Conservation (phyloP, 2,797 vertebrate species). For the Pangasius mekongensis region DNA sequence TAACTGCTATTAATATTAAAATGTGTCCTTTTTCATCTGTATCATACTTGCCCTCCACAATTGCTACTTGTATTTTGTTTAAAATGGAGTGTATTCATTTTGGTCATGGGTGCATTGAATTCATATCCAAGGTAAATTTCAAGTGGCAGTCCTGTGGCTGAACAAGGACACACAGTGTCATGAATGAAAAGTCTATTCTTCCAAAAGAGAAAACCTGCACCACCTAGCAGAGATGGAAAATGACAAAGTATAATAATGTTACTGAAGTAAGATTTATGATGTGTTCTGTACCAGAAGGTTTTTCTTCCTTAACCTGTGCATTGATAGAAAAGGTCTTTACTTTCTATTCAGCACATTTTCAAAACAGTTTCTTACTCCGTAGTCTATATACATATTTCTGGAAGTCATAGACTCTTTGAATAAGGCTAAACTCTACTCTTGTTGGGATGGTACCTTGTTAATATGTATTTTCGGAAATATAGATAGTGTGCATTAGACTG, state of each 20-base stretch:
- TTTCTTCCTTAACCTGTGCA: neutral
- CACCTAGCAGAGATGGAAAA: neutral
- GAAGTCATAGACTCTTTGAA: neutral
- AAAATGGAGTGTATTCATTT: neutral
- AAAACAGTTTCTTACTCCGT: neutral
- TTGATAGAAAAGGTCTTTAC: too few relatives aligned
- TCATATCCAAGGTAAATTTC: neutral
- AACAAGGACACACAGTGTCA: neutral
- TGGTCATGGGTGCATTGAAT: neutral
- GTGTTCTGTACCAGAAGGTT: neutral
- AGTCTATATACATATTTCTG: neutral
- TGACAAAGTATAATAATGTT: neutral
- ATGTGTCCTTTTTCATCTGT: neutral
- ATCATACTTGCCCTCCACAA: neutral
- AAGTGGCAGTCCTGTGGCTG: neutral
- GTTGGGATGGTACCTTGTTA: neutral
- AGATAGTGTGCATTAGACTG: neutral
- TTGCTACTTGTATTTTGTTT: neutral
- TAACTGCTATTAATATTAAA: neutral
- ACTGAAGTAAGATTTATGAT: neutral
- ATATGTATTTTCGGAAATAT: neutral
- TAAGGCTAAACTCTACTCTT: neutral
- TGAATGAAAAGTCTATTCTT: neutral
- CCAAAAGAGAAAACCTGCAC: neutral
- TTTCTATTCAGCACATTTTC: conserved; percentile 1